Evolutionary conservation across 2,888 invertebrate species (phyloP).

Genomic region (Kryphioiulus occultus): DNA sequence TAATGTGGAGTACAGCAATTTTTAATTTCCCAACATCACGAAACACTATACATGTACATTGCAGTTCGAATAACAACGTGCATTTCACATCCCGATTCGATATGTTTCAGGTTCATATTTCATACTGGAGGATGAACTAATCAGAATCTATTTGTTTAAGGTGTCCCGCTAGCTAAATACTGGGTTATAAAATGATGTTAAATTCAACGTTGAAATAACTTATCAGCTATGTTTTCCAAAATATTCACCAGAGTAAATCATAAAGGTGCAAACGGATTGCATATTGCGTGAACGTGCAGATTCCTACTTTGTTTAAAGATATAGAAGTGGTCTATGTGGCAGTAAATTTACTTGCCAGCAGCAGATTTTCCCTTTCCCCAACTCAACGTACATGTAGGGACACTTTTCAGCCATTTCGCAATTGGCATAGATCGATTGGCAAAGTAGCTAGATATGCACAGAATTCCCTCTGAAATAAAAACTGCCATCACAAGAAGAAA

Average conservation of each 20-base stretch:
- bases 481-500: background rate
- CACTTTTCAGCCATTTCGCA: slow-evolving; percentile 41
- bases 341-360: slow-evolving; percentile 13
- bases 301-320: background rate
- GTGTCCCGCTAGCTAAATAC: no score
- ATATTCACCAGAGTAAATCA: background rate
- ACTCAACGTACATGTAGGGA: background rate
- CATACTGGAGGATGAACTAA: no score
- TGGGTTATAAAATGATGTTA: no score
- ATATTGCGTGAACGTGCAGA: background rate
- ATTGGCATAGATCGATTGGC: slow-evolving; percentile 44
- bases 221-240: background rate
- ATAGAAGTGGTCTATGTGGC: slow-evolving; percentile 26
- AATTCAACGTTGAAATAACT: slow-evolving; percentile 10
- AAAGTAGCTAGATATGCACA: slow-evolving; percentile 41
- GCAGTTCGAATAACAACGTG: no score
- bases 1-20: no score
- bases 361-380: slow-evolving; percentile 35
- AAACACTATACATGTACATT: no score
- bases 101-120: no score
- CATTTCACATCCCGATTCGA: no score
- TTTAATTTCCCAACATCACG: no score
- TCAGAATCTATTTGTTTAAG: no score
- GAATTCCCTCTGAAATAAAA: slow-evolving; percentile 42
- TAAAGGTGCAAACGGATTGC: background rate